These are phyloP conservation scores for Pangasius krempfi DNA, from an alignment of 2,797 vertebrate species.

Conservation along the genomic window DNA sequence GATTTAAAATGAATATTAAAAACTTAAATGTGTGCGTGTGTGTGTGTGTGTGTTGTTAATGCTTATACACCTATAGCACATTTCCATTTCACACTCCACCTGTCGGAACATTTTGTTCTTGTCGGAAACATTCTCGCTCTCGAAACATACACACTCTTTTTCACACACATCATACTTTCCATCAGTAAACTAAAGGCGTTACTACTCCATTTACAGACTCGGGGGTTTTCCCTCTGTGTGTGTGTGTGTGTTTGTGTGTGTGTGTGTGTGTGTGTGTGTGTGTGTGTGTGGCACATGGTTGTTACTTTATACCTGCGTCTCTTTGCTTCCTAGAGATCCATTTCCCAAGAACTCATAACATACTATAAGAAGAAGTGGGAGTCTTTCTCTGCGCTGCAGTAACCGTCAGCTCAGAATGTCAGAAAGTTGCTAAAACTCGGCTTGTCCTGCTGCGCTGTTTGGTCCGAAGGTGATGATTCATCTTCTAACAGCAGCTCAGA, in stretches of 20 bases:
- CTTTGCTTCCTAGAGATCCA: constrained; percentile 37
- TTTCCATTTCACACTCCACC: constrained; percentile 62
- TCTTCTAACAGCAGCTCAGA: too few relatives aligned
- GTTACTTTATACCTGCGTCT: constrained; percentile 42
- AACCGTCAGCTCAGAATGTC: not conserved
- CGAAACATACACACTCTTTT: constrained; percentile 3
- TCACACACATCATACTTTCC: constrained; percentile 14
- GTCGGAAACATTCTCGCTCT: not conserved
- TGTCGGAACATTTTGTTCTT: constrained; percentile 57
- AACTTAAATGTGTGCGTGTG: not conserved
- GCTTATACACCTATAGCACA: constrained; percentile 18
- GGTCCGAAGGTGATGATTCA: not conserved
- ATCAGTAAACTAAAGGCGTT: constrained; percentile 47
- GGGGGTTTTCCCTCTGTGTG: constrained; percentile 40
- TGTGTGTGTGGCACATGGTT: constrained; percentile 29
- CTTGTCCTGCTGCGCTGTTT: not conserved
- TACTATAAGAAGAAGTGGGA: not conserved
- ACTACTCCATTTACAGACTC: constrained; percentile 40
- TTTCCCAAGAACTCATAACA: constrained; percentile 31
- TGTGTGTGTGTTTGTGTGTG: constrained; percentile 1
- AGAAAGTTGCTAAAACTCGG: not conserved
- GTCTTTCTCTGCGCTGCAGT: not conserved
- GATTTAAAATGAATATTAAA: not conserved
- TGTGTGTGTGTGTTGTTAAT: not conserved
- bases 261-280: not conserved